Percentiles rank a stretch among this genome's conserved stretches.
These are phyloP conservation scores for Junco hyemalis DNA, from an alignment of 2,113 vertebrate species.

Conservation along the genomic window DNA sequence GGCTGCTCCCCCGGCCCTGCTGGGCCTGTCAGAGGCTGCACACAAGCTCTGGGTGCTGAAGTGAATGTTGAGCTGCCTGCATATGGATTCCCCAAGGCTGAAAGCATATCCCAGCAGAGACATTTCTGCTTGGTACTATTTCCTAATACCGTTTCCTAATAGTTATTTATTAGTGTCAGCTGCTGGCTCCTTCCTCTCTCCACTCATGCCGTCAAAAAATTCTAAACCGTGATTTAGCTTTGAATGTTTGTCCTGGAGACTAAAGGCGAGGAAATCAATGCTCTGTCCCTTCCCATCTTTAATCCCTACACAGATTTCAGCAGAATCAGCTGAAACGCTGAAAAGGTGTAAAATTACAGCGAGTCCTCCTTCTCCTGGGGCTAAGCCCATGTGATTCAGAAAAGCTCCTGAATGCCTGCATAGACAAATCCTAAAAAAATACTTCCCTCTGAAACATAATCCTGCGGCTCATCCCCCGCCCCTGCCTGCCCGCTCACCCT, in stretches of 20 bases:
- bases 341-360: slow-evolving; percentile 35
- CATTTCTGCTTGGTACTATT: slow-evolving; percentile 23
- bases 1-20: not conserved
- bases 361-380: not conserved
- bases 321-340: slow-evolving; percentile 15
- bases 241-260: not conserved
- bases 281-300: not conserved
- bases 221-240: not conserved
- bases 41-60: not conserved
- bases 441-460: slow-evolving; percentile 50
- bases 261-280: not conserved
- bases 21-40: not conserved
- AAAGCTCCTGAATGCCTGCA: slow-evolving; percentile 26
- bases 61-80: not conserved
- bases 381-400: slow-evolving; percentile 3
- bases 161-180: slow-evolving; percentile 47
- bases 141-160: slow-evolving; percentile 39
- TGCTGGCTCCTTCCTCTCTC: slow-evolving; percentile 9
- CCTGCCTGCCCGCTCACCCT: not conserved
- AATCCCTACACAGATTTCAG: not conserved
- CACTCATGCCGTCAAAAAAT: not conserved
- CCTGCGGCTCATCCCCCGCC: not conserved
- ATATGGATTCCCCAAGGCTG: not conserved
- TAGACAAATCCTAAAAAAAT: slow-evolving; percentile 51
- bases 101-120: not conserved